phyloP scores from a whole-genome alignment of 2,113 vertebrate genomes.

The Neotoma lepida region DNA sequence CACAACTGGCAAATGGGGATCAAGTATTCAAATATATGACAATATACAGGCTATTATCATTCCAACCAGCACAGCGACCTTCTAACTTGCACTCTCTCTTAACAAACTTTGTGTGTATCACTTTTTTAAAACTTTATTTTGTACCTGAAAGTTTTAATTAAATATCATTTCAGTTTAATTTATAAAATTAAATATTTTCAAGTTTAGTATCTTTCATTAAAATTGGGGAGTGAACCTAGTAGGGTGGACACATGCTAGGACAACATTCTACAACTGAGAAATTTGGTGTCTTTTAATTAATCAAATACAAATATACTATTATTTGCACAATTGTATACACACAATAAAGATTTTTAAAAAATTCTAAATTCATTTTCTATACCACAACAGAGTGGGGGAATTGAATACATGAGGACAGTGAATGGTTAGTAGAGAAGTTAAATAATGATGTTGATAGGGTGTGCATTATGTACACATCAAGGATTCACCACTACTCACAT shows the following conservation, averaged over 20 bases:
- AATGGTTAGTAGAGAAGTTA: not conserved
- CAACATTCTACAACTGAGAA: not conserved
- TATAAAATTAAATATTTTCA: conserved; percentile 9
- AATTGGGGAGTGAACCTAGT: no score
- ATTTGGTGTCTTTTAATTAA: not conserved
- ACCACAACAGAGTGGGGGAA: not conserved
- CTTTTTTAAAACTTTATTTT: not conserved
- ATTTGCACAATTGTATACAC: not conserved
- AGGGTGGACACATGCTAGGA: not conserved
- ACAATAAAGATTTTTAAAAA: not conserved
- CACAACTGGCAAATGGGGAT: not conserved
- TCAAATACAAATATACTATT: not conserved
- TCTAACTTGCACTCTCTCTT: not conserved
- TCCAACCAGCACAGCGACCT: not conserved
- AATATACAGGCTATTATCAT: not conserved
- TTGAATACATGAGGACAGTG: not conserved
- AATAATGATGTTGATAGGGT: not conserved
- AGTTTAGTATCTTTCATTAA: not conserved
- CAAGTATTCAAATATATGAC: not conserved
- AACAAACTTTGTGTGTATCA: not conserved
- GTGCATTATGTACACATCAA: not conserved
- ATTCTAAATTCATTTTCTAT: conserved; percentile 36
- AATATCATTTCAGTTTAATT: conserved; percentile 41
- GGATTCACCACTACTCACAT: not conserved
- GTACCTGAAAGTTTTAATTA: conserved; percentile 6